A percentile compares a stretch with the other conserved stretches of the same genome.
These are phyloP conservation scores for Lordiphosa stackelbergi DNA, from an alignment of 1,140 invertebrate genomes.

Conservation along the genomic window DNA sequence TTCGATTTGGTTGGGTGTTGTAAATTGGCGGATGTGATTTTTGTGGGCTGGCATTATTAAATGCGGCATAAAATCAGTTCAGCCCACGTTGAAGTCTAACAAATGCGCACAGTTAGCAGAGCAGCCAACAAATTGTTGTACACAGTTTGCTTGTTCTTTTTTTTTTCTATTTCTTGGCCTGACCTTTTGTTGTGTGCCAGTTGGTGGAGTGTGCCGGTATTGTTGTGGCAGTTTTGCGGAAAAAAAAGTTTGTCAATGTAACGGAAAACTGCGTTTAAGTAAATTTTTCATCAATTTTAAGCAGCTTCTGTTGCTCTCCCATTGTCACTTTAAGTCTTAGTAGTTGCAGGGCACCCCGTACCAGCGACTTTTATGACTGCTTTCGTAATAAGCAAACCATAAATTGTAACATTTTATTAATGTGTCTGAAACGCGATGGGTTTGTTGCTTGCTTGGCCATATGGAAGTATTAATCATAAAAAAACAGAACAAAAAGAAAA, in stretches of 20 bases:
- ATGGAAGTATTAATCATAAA: constrained; percentile 67
- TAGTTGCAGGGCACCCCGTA: constrained; percentile 1
- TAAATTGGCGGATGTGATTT: constrained; percentile 75
- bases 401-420: constrained; percentile 75
- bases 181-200: constrained; percentile 47
- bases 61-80: constrained; percentile 69
- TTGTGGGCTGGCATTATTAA: constrained; percentile 72
- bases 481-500: constrained; percentile 17
- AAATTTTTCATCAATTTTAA: constrained; percentile 64
- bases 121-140: constrained; percentile 61
- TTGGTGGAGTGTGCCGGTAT: constrained; percentile 35
- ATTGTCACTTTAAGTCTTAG: neutral
- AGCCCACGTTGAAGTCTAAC: constrained; percentile 59
- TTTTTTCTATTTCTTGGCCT: constrained; percentile 5
- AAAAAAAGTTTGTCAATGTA: constrained; percentile 69
- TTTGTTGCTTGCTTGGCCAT: constrained; percentile 53
- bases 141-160: constrained; percentile 22
- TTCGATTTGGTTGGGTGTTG: constrained; percentile 67
- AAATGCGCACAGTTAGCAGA: constrained; percentile 67
- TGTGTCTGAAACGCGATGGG: constrained; percentile 60
- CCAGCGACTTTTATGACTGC: constrained; percentile 23
- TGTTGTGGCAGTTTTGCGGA: constrained; percentile 54
- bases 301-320: constrained; percentile 4
- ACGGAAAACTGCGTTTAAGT: constrained; percentile 74
- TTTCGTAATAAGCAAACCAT: constrained; percentile 63